These are phyloP conservation scores for Drosophila ananassae DNA, from an alignment of 1,140 invertebrate genomes.

Conservation along the genomic window DNA sequence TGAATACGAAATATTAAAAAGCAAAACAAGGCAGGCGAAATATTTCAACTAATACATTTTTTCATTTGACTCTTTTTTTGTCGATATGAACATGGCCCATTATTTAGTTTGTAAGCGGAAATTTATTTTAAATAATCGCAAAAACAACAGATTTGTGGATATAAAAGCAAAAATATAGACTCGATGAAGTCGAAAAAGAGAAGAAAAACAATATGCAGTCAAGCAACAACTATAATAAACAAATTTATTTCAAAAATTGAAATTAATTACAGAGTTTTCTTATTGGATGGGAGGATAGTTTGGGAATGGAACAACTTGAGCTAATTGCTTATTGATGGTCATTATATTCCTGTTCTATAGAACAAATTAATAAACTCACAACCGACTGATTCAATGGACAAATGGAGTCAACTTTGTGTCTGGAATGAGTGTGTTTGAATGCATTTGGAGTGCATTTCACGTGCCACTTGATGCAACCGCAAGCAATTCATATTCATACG, in stretches of 20 bases:
- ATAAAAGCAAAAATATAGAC: constrained; percentile 11
- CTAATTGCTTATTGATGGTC: too few relatives aligned
- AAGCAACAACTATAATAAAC: constrained; percentile 77
- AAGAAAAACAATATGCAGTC: constrained; percentile 45
- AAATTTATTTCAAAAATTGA: constrained; percentile 74
- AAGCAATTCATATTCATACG: constrained; percentile 82
- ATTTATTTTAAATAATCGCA: constrained; percentile 71
- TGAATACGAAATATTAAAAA: constrained; percentile 12
- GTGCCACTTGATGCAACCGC: constrained; percentile 73
- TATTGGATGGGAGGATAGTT: background rate
- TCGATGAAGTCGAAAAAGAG: constrained; percentile 25
- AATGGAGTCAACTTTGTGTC: constrained; percentile 25
- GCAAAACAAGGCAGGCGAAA: constrained; percentile 2
- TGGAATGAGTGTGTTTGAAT: constrained; percentile 41
- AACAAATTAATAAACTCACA: constrained; percentile 36
- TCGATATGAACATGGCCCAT: constrained; percentile 67
- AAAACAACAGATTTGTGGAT: constrained; percentile 38
- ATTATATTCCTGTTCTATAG: background rate
- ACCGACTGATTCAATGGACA: constrained; percentile 9
- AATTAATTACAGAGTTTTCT: background rate
- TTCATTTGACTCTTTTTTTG: constrained; percentile 35
- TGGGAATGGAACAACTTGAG: background rate
- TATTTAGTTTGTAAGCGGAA: constrained; percentile 74
- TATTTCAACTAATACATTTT: constrained; percentile 27
- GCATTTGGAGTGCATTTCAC: constrained; percentile 46